phyloP scores from a whole-genome alignment of 2,113 vertebrate species.

The pig (Sus scrofa) region T2T-Sscrofa CM000824.6:159121501-159122000 shows the following conservation, averaged over 20 bases:
- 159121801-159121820: not conserved
- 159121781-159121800: not conserved
- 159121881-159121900: too few species aligned
- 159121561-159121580: not conserved
- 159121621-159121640: not conserved
- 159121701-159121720: not conserved
- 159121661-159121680: not conserved
- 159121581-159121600: not conserved
- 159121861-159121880: not conserved
- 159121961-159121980: too few species aligned
- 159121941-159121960: too few species aligned
- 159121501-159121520: not conserved
- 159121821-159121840: conserved; percentile 3
- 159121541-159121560: not conserved
- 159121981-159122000: too few species aligned
- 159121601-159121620: not conserved
- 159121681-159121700: not conserved
- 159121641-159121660: not conserved
- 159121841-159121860: not conserved
- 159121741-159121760: not conserved
- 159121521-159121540: not conserved
- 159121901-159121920: too few species aligned
- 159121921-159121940: too few species aligned
- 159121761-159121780: not conserved
- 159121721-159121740: not conserved